Evolutionary conservation across 2,113 vertebrate genomes (phyloP), one percentile per base, ranked within the genome.

Genomic region (Myodes glareolus): DNA sequence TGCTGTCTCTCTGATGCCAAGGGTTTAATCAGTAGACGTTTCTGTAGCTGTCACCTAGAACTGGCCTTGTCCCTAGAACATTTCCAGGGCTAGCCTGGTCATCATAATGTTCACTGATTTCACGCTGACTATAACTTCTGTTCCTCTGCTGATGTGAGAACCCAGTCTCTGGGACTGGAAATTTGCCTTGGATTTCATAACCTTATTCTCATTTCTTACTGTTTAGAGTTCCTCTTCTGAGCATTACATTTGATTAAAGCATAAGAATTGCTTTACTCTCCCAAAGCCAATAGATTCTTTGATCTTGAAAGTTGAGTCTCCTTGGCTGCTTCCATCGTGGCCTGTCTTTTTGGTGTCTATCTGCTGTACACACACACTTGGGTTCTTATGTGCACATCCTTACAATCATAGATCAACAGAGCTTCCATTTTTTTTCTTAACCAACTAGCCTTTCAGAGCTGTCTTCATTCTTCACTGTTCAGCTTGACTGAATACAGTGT

Each of bases 401-500:
- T 78, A 91, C 76, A 77, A 82, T 70, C 84, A 45, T 31, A 86
- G 73, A 78, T 25, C 19, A 68, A n/a, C 52, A 77, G 65, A 77
- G 92, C 73, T 91, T 45, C 81, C 61, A 89, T 55, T 36, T 50
- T 31, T 50, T 61, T 47, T 58, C 82, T 78, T 93, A 73, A 47
- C 47, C 17, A 75, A 7, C 45, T 89, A 61, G n/a, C 39, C 45
- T 72, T 42, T 61, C 2, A 89, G n/a, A 94, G 94, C 68, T 42
- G 4, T 90, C 95, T 78, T 95, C 95, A 84, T 75, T 93, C 94
- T 65, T 93, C 95, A 75, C 70, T 93, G 90, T 65, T 93, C 78
- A 96, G 78, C 17, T 45, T 95, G 95, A 93, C 42, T 70, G 78
- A 89, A 97, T 36, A 58, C 82, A 91, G 81, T 23, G 70, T 42